Conservation (phyloP, 2,113 vertebrate genomes). For the Limanda limanda region DNA sequence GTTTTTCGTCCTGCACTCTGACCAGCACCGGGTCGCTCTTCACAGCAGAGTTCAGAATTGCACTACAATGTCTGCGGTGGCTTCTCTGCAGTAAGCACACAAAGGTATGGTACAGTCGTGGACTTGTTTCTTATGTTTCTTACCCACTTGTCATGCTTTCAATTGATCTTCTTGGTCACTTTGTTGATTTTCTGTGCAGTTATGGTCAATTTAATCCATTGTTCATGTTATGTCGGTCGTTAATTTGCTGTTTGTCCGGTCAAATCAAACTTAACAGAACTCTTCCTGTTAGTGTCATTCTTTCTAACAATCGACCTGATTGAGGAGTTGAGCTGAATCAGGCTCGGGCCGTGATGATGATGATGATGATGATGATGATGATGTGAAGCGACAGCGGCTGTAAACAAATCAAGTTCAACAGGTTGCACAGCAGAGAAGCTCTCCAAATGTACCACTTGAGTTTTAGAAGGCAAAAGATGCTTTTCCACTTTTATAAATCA, state of each 20-base stretch:
- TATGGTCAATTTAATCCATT: conserved; percentile 6
- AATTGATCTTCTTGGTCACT: neutral
- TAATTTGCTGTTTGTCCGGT: neutral
- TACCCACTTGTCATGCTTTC: conserved; percentile 1
- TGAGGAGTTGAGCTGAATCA: conserved; percentile 23
- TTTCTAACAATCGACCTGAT: conserved; percentile 1
- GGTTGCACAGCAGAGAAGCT: neutral
- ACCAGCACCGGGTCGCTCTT: conserved; percentile 62
- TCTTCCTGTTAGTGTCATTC: neutral
- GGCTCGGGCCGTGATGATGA: neutral
- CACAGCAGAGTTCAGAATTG: conserved; percentile 77
- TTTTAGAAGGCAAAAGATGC: neutral
- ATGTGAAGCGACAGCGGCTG: conserved; percentile 10
- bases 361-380: neutral
- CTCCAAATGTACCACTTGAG: neutral
- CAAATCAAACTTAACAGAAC: conserved; percentile 8
- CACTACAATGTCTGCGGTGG: conserved; percentile 80
- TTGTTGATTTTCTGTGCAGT: neutral
- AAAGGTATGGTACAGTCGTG: conserved; percentile 67
- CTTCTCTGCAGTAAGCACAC: conserved; percentile 80
- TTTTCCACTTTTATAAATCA: conserved; percentile 3
- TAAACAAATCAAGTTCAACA: conserved; percentile 41
- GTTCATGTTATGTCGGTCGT: neutral
- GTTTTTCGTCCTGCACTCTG: conserved; percentile 69
- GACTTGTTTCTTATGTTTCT: conserved; percentile 1